Evolutionary conservation across 2,888 invertebrate species (phyloP).

Genomic region (Ochlodes sylvanus): DNA sequence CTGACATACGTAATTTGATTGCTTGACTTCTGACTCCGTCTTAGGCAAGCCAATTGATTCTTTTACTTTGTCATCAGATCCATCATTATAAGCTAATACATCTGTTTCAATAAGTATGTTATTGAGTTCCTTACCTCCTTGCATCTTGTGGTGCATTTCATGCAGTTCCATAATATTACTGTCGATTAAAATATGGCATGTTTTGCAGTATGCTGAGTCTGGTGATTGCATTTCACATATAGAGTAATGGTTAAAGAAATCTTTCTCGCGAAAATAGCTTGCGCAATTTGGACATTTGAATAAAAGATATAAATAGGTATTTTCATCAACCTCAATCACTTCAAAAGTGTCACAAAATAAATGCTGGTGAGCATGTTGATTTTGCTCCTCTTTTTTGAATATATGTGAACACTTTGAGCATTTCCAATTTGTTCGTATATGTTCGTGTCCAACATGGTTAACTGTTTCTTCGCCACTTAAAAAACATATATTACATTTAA

Average conservation of each 20-base stretch:
- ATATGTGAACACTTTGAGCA: slow-evolving; percentile 58
- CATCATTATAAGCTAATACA: slow-evolving; percentile 45
- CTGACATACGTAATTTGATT: no score
- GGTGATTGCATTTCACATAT: slow-evolving; percentile 53
- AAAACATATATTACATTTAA: slow-evolving; percentile 65
- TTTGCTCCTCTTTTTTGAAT: slow-evolving; percentile 61
- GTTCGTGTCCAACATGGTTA: slow-evolving; percentile 58
- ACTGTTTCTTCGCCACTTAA: slow-evolving; percentile 53
- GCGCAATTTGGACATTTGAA: slow-evolving; percentile 64
- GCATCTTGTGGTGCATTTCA: slow-evolving; percentile 31
- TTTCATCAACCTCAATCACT: slow-evolving; percentile 52
- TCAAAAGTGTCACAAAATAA: slow-evolving; percentile 51
- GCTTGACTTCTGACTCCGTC: neutral
- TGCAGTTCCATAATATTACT: slow-evolving; percentile 51
- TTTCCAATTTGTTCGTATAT: slow-evolving; percentile 61
- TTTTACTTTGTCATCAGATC: slow-evolving; percentile 38
- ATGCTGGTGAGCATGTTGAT: slow-evolving; percentile 64
- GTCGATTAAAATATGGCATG: slow-evolving; percentile 64
- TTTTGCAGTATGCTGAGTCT: slow-evolving; percentile 57
- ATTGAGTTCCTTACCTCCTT: neutral
- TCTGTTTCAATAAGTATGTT: slow-evolving; percentile 26
- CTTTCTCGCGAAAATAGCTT: slow-evolving; percentile 60
- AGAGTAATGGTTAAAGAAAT: slow-evolving; percentile 54
- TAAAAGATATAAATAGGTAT: slow-evolving; percentile 47
- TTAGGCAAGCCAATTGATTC: slow-evolving; percentile 42